phyloP scores from a whole-genome alignment of 2,888 invertebrate genomes.

The Leptura quadrifasciata region DNA sequence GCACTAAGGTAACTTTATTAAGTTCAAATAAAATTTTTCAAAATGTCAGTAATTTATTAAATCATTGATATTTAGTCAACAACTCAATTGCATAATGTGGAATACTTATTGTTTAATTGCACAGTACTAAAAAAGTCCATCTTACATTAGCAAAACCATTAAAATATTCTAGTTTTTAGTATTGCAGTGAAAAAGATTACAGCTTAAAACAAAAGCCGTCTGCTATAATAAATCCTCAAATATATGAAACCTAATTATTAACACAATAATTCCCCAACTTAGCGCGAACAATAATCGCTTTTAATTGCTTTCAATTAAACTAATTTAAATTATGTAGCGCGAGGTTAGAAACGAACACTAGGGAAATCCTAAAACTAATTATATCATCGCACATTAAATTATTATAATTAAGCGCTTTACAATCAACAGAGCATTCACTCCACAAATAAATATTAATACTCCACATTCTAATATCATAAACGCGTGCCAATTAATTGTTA shows the following conservation, averaged over 20 bases:
- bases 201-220: no score
- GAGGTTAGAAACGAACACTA: conserved; percentile 5
- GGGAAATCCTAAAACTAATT: conserved; percentile 9
- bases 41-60: no score
- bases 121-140: no score
- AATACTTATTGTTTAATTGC: no score
- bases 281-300: background rate
- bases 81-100: no score
- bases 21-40: no score
- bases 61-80: no score
- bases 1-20: no score
- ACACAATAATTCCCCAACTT: background rate
- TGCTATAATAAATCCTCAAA: no score
- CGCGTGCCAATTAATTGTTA: conserved; percentile 2
- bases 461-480: conserved; percentile 2
- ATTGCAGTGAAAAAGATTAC: no score
- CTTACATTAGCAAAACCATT: no score
- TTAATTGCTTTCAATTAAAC: background rate
- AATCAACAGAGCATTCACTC: background rate
- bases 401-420: conserved; percentile 13
- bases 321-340: conserved; percentile 3
- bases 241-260: background rate
- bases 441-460: background rate
- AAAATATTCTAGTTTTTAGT: no score
- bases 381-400: conserved; percentile 2